Conservation (phyloP, 2,797 vertebrate genomes). For the Scleropages formosus region DNA sequence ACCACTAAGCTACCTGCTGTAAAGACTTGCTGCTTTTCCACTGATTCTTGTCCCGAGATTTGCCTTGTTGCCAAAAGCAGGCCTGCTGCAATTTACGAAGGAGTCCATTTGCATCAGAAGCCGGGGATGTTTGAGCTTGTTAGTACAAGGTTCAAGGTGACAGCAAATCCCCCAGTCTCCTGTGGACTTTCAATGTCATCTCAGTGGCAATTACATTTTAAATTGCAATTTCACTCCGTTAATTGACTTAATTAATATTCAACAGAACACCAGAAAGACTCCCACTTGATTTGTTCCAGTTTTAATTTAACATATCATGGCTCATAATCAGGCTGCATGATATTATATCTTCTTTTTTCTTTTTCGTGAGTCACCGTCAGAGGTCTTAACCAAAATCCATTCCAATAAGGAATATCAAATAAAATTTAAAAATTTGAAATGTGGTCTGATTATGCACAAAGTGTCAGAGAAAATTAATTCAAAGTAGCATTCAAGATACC, state of each 20-base stretch:
- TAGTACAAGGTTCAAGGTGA: conserved; percentile 61
- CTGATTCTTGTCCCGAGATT: neutral
- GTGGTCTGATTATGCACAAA: neutral
- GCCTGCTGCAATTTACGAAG: conserved; percentile 39
- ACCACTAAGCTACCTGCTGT: neutral
- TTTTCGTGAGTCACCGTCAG: conserved; percentile 45
- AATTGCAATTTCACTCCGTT: conserved; percentile 77
- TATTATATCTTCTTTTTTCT: conserved; percentile 47
- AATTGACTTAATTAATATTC: conserved; percentile 78
- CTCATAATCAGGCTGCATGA: conserved; percentile 61
- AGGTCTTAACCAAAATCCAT: conserved; percentile 33
- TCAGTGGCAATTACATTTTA: conserved; percentile 67
- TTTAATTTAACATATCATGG: conserved; percentile 78
- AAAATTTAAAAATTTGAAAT: neutral
- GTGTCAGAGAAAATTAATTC: neutral
- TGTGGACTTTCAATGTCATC: conserved; percentile 74
- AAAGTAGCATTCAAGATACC: neutral
- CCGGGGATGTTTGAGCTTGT: conserved; percentile 57
- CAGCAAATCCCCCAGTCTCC: conserved; percentile 52
- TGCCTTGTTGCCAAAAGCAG: neutral
- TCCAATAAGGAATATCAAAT: conserved; percentile 12
- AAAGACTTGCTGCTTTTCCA: too few species aligned
- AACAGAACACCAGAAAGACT: conserved; percentile 70
- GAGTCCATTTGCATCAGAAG: conserved; percentile 51
- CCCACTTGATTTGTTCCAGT: conserved; percentile 70